These are phyloP conservation scores for Neomorphus geoffroyi DNA, from an alignment of 2,797 vertebrate genomes.

Conservation along the genomic window DNA sequence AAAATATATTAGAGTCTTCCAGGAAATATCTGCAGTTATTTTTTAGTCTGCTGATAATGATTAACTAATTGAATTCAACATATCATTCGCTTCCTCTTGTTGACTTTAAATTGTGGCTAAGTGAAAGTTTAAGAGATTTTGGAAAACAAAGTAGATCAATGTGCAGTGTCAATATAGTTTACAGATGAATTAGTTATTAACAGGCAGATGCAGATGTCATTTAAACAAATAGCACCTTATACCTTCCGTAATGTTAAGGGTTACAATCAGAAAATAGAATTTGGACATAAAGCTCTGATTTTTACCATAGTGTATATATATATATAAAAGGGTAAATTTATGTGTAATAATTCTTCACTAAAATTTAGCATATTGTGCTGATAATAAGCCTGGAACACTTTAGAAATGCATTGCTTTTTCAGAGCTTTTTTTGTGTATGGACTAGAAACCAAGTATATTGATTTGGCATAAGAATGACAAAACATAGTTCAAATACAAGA, in stretches of 20 bases:
- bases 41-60: neutral
- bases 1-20: neutral
- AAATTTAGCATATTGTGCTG: neutral
- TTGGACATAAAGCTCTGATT: neutral
- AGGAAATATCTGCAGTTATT: neutral
- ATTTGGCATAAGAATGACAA: neutral
- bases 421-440: rapidly evolving
- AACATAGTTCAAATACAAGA: neutral
- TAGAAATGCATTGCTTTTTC: neutral
- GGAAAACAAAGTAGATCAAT: neutral
- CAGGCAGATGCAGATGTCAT: neutral
- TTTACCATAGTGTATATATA: neutral
- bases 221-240: neutral
- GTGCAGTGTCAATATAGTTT: neutral
- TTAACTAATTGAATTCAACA: conserved; percentile 30
- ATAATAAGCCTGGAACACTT: neutral
- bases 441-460: neutral
- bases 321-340: neutral
- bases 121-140: neutral
- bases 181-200: conserved; percentile 17
- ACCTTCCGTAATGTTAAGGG: neutral
- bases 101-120: conserved; percentile 18
- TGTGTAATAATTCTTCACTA: neutral
- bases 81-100: neutral
- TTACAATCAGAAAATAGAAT: neutral